Evolutionary conservation across 2,797 vertebrate species (phyloP), one percentile per base, ranked within the genome.

Genomic region (Thunnus albacares): DNA sequence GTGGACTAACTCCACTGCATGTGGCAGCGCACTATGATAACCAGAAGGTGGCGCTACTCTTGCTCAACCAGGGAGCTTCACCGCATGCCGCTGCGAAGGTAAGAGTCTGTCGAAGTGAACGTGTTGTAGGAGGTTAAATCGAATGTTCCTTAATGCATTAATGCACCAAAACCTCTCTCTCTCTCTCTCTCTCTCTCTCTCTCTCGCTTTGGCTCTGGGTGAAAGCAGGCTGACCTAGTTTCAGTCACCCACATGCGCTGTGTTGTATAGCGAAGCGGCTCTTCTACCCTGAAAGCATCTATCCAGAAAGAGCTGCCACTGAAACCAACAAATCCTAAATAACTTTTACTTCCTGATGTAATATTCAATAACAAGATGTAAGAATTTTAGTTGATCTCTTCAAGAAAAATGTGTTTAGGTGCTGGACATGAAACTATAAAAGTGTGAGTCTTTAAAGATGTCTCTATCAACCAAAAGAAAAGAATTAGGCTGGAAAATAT

Each of bases 11-110:
- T 93, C 98, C 98, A 96, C 97, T 99, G 96, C 98, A 99, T 96
- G 98, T 99, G 89, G 98, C 98, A 79, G 97, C 98, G n/a, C 98
- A 99, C 96, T 99, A 99, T 52, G 98, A 99, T 96, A 99, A 99
- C 95, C 98, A 99, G 96, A 99, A 99, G 96, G 98, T 99, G 96
- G 98, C 98, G 63, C 97, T 99, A 75, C 97, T 99, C 53, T 95
- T 99, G 85, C 95, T 99, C 96, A 97, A 99, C 94, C 98, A 99
- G 94, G 98, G 98, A 94, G 98, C 98, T 45, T 99, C 98, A 55
- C 97, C 98, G 8, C 98, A 98, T 0, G 97, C 97, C 7, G 96
- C 98, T 11, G 98, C 98, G 45, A 99, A 99, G 98, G 98, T 99
- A 97, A 91, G 87, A 52, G 33, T 28, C 55, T 1, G 4, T 43